These are phyloP conservation scores for Microtus ochrogaster DNA, from an alignment of 2,113 vertebrate genomes.

Conservation along the genomic window DNA sequence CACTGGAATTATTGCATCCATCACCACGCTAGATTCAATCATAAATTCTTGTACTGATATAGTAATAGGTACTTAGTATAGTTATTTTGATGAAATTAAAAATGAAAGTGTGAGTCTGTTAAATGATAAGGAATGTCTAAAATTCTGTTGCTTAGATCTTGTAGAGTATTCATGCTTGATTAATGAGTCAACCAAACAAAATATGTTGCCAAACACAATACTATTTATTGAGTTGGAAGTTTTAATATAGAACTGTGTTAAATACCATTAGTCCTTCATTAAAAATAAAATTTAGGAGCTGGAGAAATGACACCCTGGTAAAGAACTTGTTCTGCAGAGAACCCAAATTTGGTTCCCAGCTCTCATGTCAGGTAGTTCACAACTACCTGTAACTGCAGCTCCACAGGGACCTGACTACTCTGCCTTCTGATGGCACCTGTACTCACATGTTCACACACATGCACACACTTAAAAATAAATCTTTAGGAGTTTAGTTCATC, in stretches of 20 bases:
- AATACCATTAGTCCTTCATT: not conserved
- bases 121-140: slow-evolving; percentile 42
- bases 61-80: slow-evolving; percentile 48
- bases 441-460: not conserved
- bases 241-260: too few relatives aligned
- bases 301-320: not conserved
- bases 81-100: slow-evolving; percentile 52
- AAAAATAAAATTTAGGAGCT: slow-evolving; percentile 32
- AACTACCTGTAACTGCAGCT: not conserved
- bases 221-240: not conserved
- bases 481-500: not conserved
- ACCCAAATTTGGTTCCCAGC: not conserved
- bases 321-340: not conserved
- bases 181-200: slow-evolving; percentile 35
- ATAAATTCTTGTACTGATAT: slow-evolving; percentile 10
- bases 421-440: not conserved
- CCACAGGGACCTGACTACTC: not conserved
- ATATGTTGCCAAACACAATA: not conserved
- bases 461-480: not conserved
- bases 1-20: not conserved
- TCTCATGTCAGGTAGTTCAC: not conserved
- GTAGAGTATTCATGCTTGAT: not conserved
- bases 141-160: slow-evolving; percentile 1
- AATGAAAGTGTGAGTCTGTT: slow-evolving; percentile 29
- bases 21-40: not conserved